phyloP scores from a whole-genome alignment of 1,140 invertebrate species.

The Drosophila yakuba region DNA sequence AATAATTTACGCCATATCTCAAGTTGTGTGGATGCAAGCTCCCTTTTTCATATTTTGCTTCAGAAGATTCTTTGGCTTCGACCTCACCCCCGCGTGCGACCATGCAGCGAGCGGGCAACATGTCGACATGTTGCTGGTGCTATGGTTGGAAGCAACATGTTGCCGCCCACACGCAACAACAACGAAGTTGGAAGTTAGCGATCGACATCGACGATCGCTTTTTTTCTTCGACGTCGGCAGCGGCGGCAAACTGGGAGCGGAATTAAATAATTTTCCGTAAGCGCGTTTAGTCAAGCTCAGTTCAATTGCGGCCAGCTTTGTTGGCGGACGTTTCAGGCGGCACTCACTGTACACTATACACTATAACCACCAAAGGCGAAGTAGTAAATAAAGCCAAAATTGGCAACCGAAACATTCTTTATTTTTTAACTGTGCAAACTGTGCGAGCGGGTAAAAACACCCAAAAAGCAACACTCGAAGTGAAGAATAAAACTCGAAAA shows the following conservation, averaged over 20 bases:
- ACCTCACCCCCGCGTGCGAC: background rate
- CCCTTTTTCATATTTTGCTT: no score
- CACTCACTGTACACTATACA: background rate
- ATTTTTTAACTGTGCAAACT: conserved; percentile 29
- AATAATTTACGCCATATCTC: no score
- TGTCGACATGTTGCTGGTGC: conserved; percentile 8
- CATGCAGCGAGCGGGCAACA: background rate
- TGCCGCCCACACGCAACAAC: conserved; percentile 24
- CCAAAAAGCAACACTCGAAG: conserved; percentile 15
- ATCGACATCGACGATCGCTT: conserved; percentile 40
- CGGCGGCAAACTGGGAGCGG: conserved; percentile 42
- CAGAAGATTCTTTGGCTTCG: no score
- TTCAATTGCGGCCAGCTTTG: conserved; percentile 77
- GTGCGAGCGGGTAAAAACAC: conserved; percentile 9
- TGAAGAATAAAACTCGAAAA: background rate
- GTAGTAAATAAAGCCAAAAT: background rate
- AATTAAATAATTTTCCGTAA: conserved; percentile 83
- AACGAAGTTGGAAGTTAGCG: conserved; percentile 46
- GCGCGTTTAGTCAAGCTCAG: conserved; percentile 73
- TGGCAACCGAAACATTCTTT: background rate
- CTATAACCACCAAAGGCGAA: background rate
- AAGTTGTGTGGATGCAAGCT: no score
- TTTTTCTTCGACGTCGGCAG: conserved; percentile 10
- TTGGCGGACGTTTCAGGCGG: conserved; percentile 62
- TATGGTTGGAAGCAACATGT: conserved; percentile 9